Percentiles rank a stretch among this genome's conserved stretches.
phyloP scores from a whole-genome alignment of 2,888 invertebrate genomes.

The Rhagonycha lutea region DNA sequence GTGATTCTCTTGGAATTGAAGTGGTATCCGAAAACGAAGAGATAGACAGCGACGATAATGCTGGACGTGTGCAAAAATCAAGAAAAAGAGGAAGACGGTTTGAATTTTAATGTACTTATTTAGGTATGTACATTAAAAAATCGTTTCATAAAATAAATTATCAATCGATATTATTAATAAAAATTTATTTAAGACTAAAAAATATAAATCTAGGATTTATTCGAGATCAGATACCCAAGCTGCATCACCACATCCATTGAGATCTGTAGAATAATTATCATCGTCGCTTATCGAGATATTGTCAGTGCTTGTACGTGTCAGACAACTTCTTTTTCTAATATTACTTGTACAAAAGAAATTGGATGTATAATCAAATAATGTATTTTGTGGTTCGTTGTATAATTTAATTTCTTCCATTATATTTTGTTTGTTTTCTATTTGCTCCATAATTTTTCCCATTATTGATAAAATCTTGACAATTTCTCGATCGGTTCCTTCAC shows the following conservation, averaged over 20 bases:
- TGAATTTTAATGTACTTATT: not conserved
- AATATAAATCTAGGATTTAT: not conserved
- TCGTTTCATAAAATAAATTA: not conserved
- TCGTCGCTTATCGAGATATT: not conserved
- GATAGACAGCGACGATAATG: not conserved
- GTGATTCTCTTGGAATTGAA: not conserved
- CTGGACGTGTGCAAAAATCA: not conserved
- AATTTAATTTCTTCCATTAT: not conserved
- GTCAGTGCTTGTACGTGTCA: not conserved
- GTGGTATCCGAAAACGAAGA: not conserved
- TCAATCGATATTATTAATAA: not conserved
- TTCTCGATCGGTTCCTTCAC: not conserved
- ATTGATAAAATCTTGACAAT: not conserved
- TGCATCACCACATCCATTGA: slow-evolving; percentile 18
- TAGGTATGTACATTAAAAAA: not conserved
- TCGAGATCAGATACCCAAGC: slow-evolving; percentile 5
- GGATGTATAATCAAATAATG: slow-evolving; percentile 3
- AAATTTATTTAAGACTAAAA: not conserved
- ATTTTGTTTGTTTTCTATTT: not conserved
- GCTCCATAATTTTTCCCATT: not conserved
- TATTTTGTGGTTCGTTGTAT: not conserved
- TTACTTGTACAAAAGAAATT: not conserved
- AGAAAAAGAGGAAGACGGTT: not conserved
- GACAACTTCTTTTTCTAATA: not conserved
- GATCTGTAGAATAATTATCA: not conserved